Percentiles rank a stretch among this genome's conserved stretches.
Evolutionary conservation across 2,797 vertebrate species (phyloP).

Genomic region (Brachyrhaphis roseni): DNA sequence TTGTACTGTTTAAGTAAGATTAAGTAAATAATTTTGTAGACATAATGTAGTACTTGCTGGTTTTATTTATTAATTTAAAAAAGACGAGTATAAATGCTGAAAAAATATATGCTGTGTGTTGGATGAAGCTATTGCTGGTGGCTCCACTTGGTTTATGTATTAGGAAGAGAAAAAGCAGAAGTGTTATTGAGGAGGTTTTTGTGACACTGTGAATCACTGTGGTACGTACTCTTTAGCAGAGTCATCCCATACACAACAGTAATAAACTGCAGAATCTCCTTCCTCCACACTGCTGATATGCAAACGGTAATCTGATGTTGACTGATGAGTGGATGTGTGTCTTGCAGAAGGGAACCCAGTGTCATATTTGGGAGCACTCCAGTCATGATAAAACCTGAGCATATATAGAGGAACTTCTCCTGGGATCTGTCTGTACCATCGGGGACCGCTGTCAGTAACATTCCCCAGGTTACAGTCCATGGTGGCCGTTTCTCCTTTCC

Average conservation of each 20-base stretch:
- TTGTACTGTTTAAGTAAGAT: too few relatives aligned
- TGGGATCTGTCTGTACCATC: constrained; percentile 37
- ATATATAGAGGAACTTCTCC: constrained; percentile 35
- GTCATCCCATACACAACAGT: background rate
- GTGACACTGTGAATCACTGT: constrained; percentile 55
- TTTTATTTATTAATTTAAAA: too few relatives aligned
- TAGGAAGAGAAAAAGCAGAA: constrained; percentile 29
- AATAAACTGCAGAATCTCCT: constrained; percentile 57
- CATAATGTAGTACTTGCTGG: too few relatives aligned
- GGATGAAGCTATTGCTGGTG: too few relatives aligned
- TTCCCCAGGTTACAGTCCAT: constrained; percentile 67
- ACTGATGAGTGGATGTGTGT: constrained; percentile 38
- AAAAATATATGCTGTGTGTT: too few relatives aligned
- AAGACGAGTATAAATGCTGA: too few relatives aligned
- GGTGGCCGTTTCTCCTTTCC: constrained; percentile 53
- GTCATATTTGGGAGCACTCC: background rate
- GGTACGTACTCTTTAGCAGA: background rate
- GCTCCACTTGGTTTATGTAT: too few relatives aligned
- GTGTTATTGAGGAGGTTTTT: constrained; percentile 52
- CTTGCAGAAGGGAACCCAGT: constrained; percentile 49
- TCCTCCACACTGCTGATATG: constrained; percentile 50
- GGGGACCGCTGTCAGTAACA: background rate
- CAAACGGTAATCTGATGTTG: constrained; percentile 39
- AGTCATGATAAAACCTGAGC: rapidly evolving
- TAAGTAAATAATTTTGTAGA: too few relatives aligned